These are phyloP conservation scores for Corythoichthys intestinalis DNA, from an alignment of 2,113 vertebrate species.

Conservation along the genomic window DNA sequence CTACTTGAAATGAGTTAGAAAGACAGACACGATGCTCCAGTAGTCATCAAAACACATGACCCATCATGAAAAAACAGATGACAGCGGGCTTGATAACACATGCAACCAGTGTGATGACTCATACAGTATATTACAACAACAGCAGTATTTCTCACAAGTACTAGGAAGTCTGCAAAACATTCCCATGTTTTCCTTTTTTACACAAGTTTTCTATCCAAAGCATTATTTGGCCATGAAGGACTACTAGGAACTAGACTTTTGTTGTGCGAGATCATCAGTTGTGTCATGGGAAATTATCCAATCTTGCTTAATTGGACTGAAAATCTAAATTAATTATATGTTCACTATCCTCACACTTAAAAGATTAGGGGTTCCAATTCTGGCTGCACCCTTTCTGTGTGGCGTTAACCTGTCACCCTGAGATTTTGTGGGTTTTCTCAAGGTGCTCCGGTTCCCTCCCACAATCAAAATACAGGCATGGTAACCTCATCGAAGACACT, in stretches of 20 bases:
- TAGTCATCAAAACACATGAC: neutral
- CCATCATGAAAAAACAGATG: slow-evolving; percentile 15
- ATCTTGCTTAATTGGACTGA: neutral
- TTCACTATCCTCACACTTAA: neutral
- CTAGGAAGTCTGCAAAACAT: neutral
- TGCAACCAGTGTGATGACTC: slow-evolving; percentile 31
- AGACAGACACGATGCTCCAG: too few species aligned
- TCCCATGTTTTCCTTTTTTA: slow-evolving; percentile 17
- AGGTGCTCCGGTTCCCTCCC: too few species aligned
- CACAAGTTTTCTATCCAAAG: slow-evolving; percentile 4
- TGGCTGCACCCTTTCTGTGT: too few species aligned
- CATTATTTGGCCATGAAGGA: too few species aligned
- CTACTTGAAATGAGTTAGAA: too few species aligned
- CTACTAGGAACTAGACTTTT: neutral
- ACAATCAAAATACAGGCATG: too few species aligned
- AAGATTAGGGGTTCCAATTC: neutral
- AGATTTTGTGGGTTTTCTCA: too few species aligned
- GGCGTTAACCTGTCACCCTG: too few species aligned
- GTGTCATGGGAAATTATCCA: neutral
- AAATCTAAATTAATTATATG: too few species aligned
- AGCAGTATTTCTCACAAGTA: neutral
- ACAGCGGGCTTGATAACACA: slow-evolving; percentile 2
- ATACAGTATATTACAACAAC: neutral
- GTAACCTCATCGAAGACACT: too few species aligned
- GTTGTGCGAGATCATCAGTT: neutral